Percentiles rank a stretch among this genome's conserved stretches.
These are phyloP conservation scores for Atta colombica DNA, from an alignment of 1,140 invertebrate species.

Conservation along the genomic window DNA sequence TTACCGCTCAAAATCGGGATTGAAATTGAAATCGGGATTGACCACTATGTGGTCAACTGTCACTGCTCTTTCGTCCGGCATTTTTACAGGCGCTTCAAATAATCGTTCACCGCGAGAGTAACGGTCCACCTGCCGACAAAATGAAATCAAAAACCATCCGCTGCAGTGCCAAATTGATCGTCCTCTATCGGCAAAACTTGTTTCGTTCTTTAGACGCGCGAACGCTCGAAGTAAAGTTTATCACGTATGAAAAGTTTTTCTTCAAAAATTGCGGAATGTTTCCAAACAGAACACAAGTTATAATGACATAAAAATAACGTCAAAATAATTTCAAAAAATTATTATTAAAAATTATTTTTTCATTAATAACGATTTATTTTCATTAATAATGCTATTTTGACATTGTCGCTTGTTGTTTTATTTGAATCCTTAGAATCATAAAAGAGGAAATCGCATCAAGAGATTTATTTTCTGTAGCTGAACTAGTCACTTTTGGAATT, in stretches of 20 bases:
- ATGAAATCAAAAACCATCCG: conserved; percentile 65
- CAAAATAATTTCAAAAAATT: too few species aligned
- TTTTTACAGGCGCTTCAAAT: conserved; percentile 67
- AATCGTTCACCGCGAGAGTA: conserved; percentile 59
- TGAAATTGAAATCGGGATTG: background rate
- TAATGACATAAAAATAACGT: too few species aligned
- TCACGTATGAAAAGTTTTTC: conserved; percentile 54
- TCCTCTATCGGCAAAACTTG: conserved; percentile 66
- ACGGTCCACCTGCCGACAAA: conserved; percentile 47
- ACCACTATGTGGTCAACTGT: background rate
- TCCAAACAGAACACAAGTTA: too few species aligned
- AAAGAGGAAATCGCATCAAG: background rate
- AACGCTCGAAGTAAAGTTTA: conserved; percentile 48
- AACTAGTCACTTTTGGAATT: too few species aligned
- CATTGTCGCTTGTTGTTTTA: too few species aligned
- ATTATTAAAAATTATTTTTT: too few species aligned
- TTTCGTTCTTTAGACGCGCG: conserved; percentile 47
- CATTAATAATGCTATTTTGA: too few species aligned
- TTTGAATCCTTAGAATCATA: background rate
- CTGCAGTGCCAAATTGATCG: conserved; percentile 67
- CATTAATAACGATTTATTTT: too few species aligned
- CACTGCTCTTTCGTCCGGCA: conserved; percentile 1
- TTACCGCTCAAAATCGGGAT: conserved; percentile 3
- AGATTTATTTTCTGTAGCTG: too few species aligned
- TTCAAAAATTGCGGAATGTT: background rate